A percentile compares a stretch with the other conserved stretches of the same genome.
Conservation (phyloP, 1,140 invertebrate genomes). For the Drosophila chauvacae region DNA sequence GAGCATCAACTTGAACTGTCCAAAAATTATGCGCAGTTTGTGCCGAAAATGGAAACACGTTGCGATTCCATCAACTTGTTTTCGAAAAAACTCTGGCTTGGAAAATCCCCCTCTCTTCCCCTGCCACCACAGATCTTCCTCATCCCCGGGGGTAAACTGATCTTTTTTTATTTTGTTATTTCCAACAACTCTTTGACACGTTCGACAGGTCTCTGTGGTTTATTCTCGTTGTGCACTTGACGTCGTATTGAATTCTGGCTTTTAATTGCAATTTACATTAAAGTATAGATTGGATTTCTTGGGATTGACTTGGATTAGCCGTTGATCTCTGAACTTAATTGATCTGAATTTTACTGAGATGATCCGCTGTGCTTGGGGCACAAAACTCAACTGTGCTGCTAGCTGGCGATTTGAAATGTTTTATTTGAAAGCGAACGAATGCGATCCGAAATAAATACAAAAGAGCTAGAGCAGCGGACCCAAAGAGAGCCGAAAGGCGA, state of each 20-base stretch:
- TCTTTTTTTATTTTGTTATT: constrained; percentile 29
- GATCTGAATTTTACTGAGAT: constrained; percentile 35
- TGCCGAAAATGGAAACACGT: constrained; percentile 58
- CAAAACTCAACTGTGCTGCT: constrained; percentile 74
- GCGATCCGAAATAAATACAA: constrained; percentile 71
- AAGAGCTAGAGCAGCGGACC: constrained; percentile 25
- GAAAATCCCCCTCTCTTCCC: constrained; percentile 29
- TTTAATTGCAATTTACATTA: constrained; percentile 50
- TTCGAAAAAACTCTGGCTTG: constrained; percentile 45
- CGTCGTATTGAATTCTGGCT: constrained; percentile 38
- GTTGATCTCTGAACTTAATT: constrained; percentile 28
- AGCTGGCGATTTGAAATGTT: constrained; percentile 72
- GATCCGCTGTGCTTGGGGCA: constrained; percentile 74
- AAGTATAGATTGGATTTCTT: constrained; percentile 40
- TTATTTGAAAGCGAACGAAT: constrained; percentile 73
- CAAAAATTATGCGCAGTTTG: constrained; percentile 55
- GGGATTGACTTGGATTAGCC: constrained; percentile 28
- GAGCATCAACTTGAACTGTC: constrained; percentile 64
- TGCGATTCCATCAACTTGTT: constrained; percentile 40
- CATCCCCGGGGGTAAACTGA: constrained; percentile 61
- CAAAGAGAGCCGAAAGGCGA: constrained; percentile 25
- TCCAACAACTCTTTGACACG: constrained; percentile 58
- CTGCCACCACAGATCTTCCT: not conserved
- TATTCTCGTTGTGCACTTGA: constrained; percentile 58
- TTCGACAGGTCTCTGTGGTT: constrained; percentile 70